Evolutionary conservation across 2,797 vertebrate genomes (phyloP), one percentile per base, ranked within the genome.

Genomic region (Serranus cabrilla): DNA sequence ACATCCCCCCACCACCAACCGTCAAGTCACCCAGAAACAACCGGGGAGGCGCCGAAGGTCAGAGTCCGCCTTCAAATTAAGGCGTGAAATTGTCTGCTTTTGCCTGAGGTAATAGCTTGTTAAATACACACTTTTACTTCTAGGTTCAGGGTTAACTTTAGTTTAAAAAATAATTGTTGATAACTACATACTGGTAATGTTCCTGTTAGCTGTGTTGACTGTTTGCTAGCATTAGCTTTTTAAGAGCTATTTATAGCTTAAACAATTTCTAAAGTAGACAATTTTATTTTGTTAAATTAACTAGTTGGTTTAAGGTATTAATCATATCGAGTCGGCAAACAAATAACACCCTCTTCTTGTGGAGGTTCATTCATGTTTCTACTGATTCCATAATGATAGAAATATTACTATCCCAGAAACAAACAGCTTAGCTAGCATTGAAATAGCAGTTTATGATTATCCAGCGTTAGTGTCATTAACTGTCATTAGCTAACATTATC

Each of bases 11-110:
- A 52, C 11, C 45, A 20, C 2, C 25, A 45, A 2, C 16, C 11
- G 74, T 79, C 61, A 76, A 86, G 74, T 25, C 47, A 51, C 10
- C n/a, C 11, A 16, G 7, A 59, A 11, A 21, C 55, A 46, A 9
- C 11, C 8, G 25, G 18, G 7, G 1, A 14, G 1, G 11, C 0
- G 69, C 58, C 68, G 70, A 67, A 83, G 37, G 45, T 37, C 13
- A 49, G 3, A 10, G 12, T 8, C 21, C 4, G 47, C 56, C 65
- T 90, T 89, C 81, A 88, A 66, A 75, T 8, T 87, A 83, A 80
- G 17, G 62, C 8, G 4, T 42, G 0, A 9, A 14, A 5, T 11
- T 14, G 2, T 23, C 25, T 7, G 2, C 1, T 1, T 25, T 74
- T 59, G 10, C 39, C 20, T 62, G 16, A 13, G 11, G 3, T 11